Base-by-base conservation (phyloP, 2,888 invertebrate species). In the Ethmia dodecea region DNA sequence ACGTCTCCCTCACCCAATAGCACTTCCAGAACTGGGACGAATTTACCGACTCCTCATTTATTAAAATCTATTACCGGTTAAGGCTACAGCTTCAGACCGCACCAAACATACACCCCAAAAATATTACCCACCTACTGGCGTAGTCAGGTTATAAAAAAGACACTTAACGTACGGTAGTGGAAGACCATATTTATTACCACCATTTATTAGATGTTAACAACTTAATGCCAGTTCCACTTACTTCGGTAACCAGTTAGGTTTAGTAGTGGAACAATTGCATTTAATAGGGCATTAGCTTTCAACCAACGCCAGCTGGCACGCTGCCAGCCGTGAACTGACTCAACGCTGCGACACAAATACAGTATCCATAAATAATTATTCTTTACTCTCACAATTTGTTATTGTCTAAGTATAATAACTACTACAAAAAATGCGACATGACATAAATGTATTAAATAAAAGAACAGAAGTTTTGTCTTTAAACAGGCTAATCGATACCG, bases 401-500 rank as follows among this genome's bases (percentile, higher is more conserved):
- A 33, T 40, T 43, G 32, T 39, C 39, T 42, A 35, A n/a, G n/a
- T n/a, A n/a, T n/a, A n/a, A n/a, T 40, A 35, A 29, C n/a, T n/a
- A n/a, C n/a, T n/a, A n/a, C n/a, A n/a, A n/a, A n/a, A n/a, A n/a
- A n/a, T n/a, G n/a, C n/a, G n/a, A n/a, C n/a, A n/a, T n/a, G n/a
- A n/a, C n/a, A n/a, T n/a, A n/a, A n/a, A n/a, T n/a, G n/a, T n/a
- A n/a, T n/a, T n/a, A n/a, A n/a, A n/a, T n/a, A n/a, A n/a, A n/a
- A n/a, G n/a, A n/a, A n/a, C 11, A 26, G 9, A 28, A 28, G 8
- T 63, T 56, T 76, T 81, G 60, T 84, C 59, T 81, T 66, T 58
- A 61, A 72, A 80, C 86, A 87, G 87, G 87, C 86, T 50, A 72
- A 68, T 71, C 77, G 79, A 60, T 83, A 83, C 65, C 80, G 81